A percentile compares a stretch with the other conserved stretches of the same genome.
phyloP scores from a whole-genome alignment of 2,113 vertebrate species.

The Columbina picui region DNA sequence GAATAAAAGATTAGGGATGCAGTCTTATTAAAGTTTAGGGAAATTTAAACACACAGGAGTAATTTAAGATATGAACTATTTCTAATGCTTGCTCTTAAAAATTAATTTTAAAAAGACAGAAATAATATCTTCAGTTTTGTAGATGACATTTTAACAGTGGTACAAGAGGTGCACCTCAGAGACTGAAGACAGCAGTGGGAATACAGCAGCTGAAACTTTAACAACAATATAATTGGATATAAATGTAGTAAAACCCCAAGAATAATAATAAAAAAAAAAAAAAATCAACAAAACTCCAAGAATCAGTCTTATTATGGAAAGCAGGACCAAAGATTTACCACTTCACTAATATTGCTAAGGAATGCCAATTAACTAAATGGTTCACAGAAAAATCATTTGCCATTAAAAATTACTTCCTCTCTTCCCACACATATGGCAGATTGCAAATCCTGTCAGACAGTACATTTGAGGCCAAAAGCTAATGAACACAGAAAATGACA shows the following conservation, averaged over 20 bases:
- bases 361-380: background rate
- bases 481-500: background rate
- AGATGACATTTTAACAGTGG: background rate
- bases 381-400: background rate
- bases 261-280: no score
- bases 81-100: background rate
- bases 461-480: background rate
- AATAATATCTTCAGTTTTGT: background rate
- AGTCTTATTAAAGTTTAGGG: background rate
- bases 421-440: accelerated
- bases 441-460: background rate
- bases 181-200: background rate
- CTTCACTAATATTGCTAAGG: background rate
- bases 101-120: background rate
- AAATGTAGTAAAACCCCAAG: background rate
- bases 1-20: background rate
- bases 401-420: background rate
- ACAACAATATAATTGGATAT: background rate
- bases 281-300: background rate
- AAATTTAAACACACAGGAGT: background rate
- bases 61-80: background rate
- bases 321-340: background rate
- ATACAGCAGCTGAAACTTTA: background rate
- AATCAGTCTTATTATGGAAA: background rate
- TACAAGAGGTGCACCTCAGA: background rate